Evolutionary conservation across 1,140 invertebrate genomes (phyloP).

Genomic region (Platorchestia sp.): DNA sequence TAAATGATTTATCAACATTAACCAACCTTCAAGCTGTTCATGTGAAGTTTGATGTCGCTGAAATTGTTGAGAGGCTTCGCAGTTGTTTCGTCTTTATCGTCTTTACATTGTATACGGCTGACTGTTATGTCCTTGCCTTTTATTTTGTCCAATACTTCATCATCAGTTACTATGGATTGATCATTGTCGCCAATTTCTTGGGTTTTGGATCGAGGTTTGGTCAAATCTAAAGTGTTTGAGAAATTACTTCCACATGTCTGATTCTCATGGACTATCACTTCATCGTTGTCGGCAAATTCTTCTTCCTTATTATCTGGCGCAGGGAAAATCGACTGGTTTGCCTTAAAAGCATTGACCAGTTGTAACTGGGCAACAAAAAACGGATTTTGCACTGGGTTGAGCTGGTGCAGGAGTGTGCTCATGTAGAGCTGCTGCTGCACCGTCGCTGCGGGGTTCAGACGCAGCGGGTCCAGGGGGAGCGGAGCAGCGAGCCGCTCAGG

Average conservation of each 20-base stretch:
- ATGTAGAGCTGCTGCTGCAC: conserved; percentile 31
- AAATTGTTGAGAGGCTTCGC: background rate
- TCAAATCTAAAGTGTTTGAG: background rate
- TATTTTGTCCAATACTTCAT: conserved; percentile 21
- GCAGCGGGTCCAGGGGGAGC: background rate
- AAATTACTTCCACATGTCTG: background rate
- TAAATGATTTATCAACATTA: background rate
- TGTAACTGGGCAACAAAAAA: conserved; percentile 29
- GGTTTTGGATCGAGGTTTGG: background rate
- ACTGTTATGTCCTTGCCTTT: conserved; percentile 46
- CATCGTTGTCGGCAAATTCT: background rate
- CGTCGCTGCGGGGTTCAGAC: background rate
- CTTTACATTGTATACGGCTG: background rate
- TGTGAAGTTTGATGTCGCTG: background rate
- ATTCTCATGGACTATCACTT: background rate
- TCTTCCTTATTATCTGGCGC: background rate
- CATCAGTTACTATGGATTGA: conserved; percentile 19
- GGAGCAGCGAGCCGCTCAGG: background rate
- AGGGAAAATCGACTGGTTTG: background rate
- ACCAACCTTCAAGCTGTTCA: background rate
- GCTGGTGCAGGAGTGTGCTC: background rate
- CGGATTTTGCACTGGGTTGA: conserved; percentile 21
- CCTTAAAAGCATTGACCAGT: conserved; percentile 25
- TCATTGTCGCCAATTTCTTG: background rate
- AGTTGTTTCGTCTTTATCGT: background rate